Conservation (phyloP, 1,140 invertebrate genomes). For the Oppia nitens region DNA sequence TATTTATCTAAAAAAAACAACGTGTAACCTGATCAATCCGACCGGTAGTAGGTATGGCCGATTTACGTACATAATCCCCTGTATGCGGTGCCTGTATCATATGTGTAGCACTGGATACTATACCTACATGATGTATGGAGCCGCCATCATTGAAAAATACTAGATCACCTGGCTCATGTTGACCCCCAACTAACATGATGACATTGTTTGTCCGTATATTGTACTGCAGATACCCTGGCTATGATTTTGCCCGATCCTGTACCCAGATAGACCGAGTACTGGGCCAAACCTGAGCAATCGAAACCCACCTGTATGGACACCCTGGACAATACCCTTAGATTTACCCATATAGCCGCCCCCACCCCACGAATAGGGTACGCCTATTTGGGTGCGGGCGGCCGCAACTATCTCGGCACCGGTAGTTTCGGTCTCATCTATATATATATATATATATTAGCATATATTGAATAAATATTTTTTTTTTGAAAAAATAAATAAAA, state of each 20-base stretch:
- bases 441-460: too few relatives aligned
- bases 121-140: neutral
- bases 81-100: neutral
- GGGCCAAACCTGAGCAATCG: neutral
- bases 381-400: slow-evolving; percentile 4
- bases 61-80: neutral
- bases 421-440: neutral
- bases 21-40: neutral
- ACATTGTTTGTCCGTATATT: neutral
- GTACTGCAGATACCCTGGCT: neutral
- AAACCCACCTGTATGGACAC: slow-evolving; percentile 8
- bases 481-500: too few relatives aligned
- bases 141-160: neutral
- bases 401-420: neutral
- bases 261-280: neutral
- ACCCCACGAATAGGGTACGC: slow-evolving; percentile 10
- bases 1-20: too few relatives aligned
- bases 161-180: neutral
- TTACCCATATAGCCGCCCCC: neutral
- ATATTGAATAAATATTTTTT: too few relatives aligned
- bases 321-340: neutral
- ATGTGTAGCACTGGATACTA: neutral
- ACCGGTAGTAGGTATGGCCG: neutral
- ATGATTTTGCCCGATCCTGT: neutral
- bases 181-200: neutral